Percentiles rank a stretch among this genome's conserved stretches.
These are phyloP conservation scores for Aphrophora alni DNA, from an alignment of 2,888 invertebrate species.

Conservation along the genomic window DNA sequence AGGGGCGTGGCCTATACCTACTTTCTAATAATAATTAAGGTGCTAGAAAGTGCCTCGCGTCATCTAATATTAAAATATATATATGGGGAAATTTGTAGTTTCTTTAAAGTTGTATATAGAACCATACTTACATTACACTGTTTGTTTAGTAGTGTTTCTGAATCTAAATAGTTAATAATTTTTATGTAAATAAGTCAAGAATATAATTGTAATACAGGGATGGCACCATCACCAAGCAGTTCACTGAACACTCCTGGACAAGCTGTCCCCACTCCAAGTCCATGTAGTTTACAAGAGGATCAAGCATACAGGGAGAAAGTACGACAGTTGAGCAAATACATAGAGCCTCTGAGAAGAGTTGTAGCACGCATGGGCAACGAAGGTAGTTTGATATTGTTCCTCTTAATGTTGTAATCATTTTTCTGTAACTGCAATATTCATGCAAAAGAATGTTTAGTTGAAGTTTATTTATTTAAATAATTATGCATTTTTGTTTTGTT, in stretches of 20 bases:
- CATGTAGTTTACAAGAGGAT: slow-evolving; percentile 77
- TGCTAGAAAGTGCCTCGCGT: too few species aligned
- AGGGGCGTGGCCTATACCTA: too few species aligned
- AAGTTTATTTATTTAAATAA: neutral
- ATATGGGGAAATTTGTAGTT: too few species aligned
- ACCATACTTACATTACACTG: too few species aligned
- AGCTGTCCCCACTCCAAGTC: slow-evolving; percentile 66
- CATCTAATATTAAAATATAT: too few species aligned
- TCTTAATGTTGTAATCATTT: slow-evolving; percentile 58
- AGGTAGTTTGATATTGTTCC: slow-evolving; percentile 59
- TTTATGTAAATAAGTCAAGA: too few species aligned
- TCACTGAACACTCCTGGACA: slow-evolving; percentile 80
- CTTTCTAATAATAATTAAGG: too few species aligned
- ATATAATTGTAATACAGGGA: slow-evolving; percentile 56
- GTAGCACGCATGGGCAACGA: slow-evolving; percentile 87
- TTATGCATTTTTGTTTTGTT: neutral
- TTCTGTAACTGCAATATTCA: neutral
- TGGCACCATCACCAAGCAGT: slow-evolving; percentile 82
- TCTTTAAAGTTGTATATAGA: too few species aligned
- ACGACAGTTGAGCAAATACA: slow-evolving; percentile 90
- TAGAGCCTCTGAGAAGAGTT: slow-evolving; percentile 90
- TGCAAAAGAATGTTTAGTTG: neutral
- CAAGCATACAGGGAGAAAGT: slow-evolving; percentile 93
- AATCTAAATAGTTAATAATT: too few species aligned
- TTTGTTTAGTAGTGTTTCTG: too few species aligned